Evolutionary conservation across 1,140 invertebrate genomes (phyloP), one percentile per base, ranked within the genome.

Genomic region (Drosophila azteca): DNA sequence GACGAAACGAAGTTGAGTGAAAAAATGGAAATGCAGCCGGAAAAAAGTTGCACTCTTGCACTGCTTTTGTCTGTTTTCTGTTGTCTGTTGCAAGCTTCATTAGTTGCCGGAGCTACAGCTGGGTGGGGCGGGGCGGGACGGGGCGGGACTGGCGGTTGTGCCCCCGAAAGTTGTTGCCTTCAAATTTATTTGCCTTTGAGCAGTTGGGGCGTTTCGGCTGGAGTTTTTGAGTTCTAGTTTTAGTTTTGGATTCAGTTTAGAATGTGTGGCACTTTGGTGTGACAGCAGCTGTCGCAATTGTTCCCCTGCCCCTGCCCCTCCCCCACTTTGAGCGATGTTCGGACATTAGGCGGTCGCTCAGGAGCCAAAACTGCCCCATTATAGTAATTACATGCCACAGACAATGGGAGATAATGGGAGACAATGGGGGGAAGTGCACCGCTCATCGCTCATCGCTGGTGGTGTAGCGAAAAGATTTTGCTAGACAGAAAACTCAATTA

Each of bases 21-120:
- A 63, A 51, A 77, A 67, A 67, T 66, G 58, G 26, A 67, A 59
- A 79, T 44, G 35, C 54, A 52, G 62, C 58, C 50, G 53, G 50
- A 60, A 43, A 52, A 52, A 54, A 62, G 64, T 57, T 31, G 41
- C 35, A 26, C 2, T 61, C 49, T 15, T 7, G 13, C 43, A 11
- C 35, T 60, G 48, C 17, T 41, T 46, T 35, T 51, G 15, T 24
- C 13, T 61, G 17, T 20, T 20, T 20, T 20, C 13, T 61, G 50
- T 67, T 67, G 76, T 72, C 68, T 64, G 68, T 53, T 59, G 74
- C 59, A 72, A 72, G 73, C 62, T 79, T 72, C 76, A 79, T 76
- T 76, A 71, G 72, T 53, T 63, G 67, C 43, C 11, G n/a, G 26
- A 17, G 35, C 4, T 29, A 22, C 39, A 57, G 5, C 11, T 39